phyloP scores from a whole-genome alignment of 2,888 invertebrate genomes.

The Oscheius sp. region DNA sequence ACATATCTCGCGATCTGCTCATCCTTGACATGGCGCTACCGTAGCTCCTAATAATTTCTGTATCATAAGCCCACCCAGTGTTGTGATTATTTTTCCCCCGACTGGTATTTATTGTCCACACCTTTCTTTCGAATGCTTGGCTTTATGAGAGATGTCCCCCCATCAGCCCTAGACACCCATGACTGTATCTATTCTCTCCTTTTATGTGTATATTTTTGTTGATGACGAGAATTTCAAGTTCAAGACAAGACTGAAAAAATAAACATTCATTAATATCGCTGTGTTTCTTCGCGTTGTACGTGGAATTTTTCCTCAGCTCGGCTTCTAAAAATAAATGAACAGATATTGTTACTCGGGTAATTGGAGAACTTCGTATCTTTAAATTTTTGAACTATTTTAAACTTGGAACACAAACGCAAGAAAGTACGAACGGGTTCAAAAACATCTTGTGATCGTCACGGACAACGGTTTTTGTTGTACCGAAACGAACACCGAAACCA shows the following conservation, averaged over 20 bases:
- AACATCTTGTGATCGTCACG: no score
- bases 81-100: conserved; percentile 1
- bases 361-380: no score
- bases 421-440: no score
- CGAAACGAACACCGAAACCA: background rate
- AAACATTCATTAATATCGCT: no score
- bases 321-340: background rate
- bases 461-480: background rate
- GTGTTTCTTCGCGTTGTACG: no score
- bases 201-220: background rate
- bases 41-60: conserved; percentile 18
- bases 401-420: no score
- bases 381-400: no score
- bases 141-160: background rate
- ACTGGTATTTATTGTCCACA: conserved; percentile 20
- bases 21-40: conserved; percentile 20
- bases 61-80: conserved; percentile 10
- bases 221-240: background rate
- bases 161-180: no score
- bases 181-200: background rate
- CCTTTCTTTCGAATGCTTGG: conserved; percentile 16
- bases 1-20: background rate
- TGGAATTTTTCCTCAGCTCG: conserved; percentile 13
- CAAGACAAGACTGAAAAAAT: background rate
- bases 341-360: no score